Conservation (phyloP, 1,140 invertebrate genomes). For the Eurosta solidaginis region DNA sequence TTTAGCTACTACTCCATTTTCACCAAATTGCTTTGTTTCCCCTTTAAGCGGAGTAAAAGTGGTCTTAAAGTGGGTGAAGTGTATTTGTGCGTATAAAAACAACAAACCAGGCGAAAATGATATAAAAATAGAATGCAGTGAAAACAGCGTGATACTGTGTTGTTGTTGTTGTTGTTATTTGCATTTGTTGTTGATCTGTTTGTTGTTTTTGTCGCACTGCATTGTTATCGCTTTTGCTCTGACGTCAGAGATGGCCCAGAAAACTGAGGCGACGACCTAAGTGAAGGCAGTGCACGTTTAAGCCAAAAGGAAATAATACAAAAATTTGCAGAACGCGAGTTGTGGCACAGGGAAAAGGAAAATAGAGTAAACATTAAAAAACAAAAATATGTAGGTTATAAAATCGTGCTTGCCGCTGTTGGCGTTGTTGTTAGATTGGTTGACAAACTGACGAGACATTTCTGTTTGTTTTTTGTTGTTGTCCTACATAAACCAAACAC, state of each 20-base stretch:
- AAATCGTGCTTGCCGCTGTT: slow-evolving; percentile 6
- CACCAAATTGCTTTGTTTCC: slow-evolving; percentile 12
- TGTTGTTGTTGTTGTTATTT: too few relatives aligned
- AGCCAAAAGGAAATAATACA: background rate
- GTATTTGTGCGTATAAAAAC: background rate
- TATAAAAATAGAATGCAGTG: too few relatives aligned
- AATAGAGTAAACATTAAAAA: background rate
- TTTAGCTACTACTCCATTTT: slow-evolving; percentile 10
- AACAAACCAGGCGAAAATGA: background rate
- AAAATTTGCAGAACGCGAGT: background rate
- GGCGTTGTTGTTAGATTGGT: background rate
- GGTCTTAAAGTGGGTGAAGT: background rate
- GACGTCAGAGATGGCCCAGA: slow-evolving; percentile 20
- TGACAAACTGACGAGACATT: background rate
- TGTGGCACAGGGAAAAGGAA: background rate
- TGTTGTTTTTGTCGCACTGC: background rate
- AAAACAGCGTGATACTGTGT: too few relatives aligned
- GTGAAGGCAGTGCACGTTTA: background rate
- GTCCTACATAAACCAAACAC: too few relatives aligned
- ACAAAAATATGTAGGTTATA: background rate
- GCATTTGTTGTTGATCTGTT: too few relatives aligned
- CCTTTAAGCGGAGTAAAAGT: background rate
- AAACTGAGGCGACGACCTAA: background rate
- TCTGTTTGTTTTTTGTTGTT: background rate
- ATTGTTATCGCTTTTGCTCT: background rate